Conservation (phyloP, 1,140 invertebrate genomes). For the Panonychus citri region DNA sequence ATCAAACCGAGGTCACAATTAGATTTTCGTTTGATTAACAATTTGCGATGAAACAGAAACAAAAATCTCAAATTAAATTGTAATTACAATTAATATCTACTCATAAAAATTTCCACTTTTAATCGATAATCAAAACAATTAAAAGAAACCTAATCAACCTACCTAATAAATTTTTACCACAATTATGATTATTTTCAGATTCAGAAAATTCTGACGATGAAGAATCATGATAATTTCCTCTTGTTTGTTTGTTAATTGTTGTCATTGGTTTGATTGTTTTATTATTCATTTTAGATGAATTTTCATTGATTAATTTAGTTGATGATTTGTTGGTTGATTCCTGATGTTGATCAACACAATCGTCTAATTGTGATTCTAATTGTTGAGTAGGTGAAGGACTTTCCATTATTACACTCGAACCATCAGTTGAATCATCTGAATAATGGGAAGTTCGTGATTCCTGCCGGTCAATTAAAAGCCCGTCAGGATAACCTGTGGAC, state of each 20-base stretch:
- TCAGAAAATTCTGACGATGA: not conserved
- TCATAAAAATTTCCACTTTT: not conserved
- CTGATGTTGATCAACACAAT: too few relatives aligned
- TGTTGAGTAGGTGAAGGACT: not conserved
- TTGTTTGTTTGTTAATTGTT: not conserved
- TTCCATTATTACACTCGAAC: not conserved
- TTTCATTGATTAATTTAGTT: too few relatives aligned
- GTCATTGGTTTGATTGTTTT: too few relatives aligned
- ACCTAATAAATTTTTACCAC: not conserved
- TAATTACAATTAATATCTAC: not conserved
- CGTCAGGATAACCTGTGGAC: not conserved
- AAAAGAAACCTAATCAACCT: not conserved
- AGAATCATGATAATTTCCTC: not conserved
- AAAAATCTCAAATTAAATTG: not conserved
- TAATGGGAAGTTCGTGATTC: not conserved
- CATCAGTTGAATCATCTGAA: slow-evolving; percentile 1
- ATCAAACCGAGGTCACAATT: too few relatives aligned
- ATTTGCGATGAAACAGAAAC: not conserved
- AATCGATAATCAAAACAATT: not conserved
- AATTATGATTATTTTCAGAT: not conserved
- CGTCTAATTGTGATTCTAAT: too few relatives aligned
- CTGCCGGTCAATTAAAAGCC: not conserved
- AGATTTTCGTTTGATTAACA: too few relatives aligned
- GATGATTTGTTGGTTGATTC: too few relatives aligned
- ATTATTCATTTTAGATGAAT: too few relatives aligned